These are phyloP conservation scores for Mustela nigripes DNA, from an alignment of 2,113 vertebrate genomes.

Conservation along the genomic window DNA sequence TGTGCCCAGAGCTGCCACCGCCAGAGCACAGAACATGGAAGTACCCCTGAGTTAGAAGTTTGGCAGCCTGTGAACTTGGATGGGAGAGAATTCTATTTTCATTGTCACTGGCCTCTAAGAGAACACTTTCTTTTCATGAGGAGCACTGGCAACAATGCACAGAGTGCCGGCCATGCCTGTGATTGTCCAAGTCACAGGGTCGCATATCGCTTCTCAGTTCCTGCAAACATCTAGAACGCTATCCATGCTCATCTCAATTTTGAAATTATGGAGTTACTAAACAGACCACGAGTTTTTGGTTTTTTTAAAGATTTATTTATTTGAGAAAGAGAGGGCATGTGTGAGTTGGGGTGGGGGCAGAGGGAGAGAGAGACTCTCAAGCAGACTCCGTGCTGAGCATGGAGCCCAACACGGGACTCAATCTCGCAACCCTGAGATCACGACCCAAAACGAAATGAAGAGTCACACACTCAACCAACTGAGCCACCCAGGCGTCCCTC, in stretches of 20 bases:
- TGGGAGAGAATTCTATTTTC: not conserved
- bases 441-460: not conserved
- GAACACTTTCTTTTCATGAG: accelerated
- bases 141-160: accelerated
- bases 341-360: not conserved
- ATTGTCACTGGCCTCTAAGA: not conserved
- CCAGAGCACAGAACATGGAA: accelerated
- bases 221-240: accelerated
- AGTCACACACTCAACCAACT: not conserved
- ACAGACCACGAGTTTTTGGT: not conserved
- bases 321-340: not conserved
- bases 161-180: accelerated
- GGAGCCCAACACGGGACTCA: not conserved
- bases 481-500: not conserved
- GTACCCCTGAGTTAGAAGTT: too few species aligned
- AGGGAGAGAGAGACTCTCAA: not conserved
- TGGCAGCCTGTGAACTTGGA: accelerated
- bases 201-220: accelerated
- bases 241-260: accelerated
- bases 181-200: not conserved
- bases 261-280: not conserved
- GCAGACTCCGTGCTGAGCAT: not conserved
- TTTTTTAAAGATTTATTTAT: not conserved
- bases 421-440: not conserved
- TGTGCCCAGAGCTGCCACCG: accelerated